Evolutionary conservation across 2,888 invertebrate genomes (phyloP).

Genomic region (Arge pagana): DNA sequence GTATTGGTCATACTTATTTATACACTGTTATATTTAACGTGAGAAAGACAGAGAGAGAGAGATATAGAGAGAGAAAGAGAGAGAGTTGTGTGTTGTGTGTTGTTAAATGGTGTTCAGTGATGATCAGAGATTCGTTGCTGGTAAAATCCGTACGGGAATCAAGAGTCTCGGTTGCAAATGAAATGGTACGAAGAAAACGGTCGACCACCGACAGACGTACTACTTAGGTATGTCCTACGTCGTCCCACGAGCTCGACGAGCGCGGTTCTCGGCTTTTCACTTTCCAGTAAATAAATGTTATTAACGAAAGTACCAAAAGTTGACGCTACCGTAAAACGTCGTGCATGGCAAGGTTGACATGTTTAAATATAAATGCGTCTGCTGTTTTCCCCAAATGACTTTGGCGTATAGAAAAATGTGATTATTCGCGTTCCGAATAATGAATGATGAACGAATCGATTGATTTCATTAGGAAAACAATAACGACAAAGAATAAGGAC

Average conservation of each 20-base stretch:
- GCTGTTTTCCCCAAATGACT: background rate
- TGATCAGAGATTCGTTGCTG: no score
- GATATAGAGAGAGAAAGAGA: no score
- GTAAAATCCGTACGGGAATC: no score
- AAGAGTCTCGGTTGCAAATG: no score
- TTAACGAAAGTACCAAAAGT: slow-evolving; percentile 39
- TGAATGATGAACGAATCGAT: background rate
- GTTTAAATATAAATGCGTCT: slow-evolving; percentile 27
- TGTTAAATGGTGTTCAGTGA: no score
- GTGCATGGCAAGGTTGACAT: slow-evolving; percentile 34
- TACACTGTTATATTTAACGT: slow-evolving; percentile 59
- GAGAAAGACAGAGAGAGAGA: no score
- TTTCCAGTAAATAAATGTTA: slow-evolving; percentile 23
- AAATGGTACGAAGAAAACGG: no score
- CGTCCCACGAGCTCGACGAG: no score
- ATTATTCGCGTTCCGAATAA: background rate
- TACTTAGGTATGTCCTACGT: no score
- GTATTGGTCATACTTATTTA: slow-evolving; percentile 59
- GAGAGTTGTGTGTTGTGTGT: no score
- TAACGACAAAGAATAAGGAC: slow-evolving; percentile 12
- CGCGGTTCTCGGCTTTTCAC: slow-evolving; percentile 10
- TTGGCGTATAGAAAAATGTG: background rate
- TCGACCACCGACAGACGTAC: no score
- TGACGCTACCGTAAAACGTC: slow-evolving; percentile 42
- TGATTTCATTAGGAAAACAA: background rate